Evolutionary conservation across 1,140 invertebrate species (phyloP).

Genomic region (Formica exsecta): DNA sequence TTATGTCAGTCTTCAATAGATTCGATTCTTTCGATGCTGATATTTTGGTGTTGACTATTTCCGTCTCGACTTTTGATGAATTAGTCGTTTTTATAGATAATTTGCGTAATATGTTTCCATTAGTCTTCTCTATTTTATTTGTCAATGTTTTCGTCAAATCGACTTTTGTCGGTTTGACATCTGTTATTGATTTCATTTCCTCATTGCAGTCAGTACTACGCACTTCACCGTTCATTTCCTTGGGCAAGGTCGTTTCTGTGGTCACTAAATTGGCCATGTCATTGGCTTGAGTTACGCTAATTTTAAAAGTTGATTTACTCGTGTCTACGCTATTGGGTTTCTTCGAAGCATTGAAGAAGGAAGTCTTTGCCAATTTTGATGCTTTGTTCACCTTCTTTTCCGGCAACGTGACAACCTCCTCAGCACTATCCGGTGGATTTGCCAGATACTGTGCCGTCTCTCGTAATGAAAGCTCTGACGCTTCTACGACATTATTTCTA

Average conservation of each 20-base stretch:
- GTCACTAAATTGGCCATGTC: constrained; percentile 1
- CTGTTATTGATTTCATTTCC: not conserved
- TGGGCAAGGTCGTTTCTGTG: constrained; percentile 44
- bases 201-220: constrained; percentile 9
- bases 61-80: not conserved
- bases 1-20: not conserved
- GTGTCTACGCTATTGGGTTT: not conserved
- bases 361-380: constrained; percentile 57
- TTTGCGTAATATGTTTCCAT: not conserved
- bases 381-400: constrained; percentile 62
- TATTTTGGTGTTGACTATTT: not conserved
- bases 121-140: not conserved
- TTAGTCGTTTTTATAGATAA: not conserved
- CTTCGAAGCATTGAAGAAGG: not conserved
- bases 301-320: not conserved
- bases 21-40: not conserved
- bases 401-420: constrained; percentile 49
- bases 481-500: constrained; percentile 78
- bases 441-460: constrained; percentile 66
- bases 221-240: constrained; percentile 5
- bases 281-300: not conserved
- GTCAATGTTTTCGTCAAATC: not conserved
- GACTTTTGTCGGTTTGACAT: constrained; percentile 4
- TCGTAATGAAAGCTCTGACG: constrained; percentile 71
- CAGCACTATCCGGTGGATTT: constrained; percentile 53